These are phyloP conservation scores for Clarias batrachus DNA, from an alignment of 2,113 vertebrate genomes.

Conservation along the genomic window DNA sequence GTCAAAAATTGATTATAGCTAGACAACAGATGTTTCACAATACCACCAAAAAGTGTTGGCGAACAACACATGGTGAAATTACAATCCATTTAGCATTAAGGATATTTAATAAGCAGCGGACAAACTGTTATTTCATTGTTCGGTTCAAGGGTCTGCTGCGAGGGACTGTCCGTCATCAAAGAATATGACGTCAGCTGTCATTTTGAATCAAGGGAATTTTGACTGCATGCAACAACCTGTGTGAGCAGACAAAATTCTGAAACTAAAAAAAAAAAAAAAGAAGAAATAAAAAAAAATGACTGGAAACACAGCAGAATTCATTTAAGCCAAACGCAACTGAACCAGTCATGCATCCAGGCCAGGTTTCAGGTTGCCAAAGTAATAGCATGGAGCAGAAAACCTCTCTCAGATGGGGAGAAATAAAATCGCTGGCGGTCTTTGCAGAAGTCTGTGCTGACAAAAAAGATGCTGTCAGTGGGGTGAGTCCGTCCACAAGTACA, in stretches of 20 bases:
- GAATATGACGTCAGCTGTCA: background rate
- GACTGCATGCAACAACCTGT: background rate
- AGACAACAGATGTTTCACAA: background rate
- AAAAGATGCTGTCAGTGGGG: background rate
- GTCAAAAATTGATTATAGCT: too few species aligned
- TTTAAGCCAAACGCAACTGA: background rate
- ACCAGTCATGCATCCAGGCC: background rate
- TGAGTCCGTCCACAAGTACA: background rate
- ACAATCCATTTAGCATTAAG: background rate
- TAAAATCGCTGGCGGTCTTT: background rate
- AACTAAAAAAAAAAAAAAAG: background rate
- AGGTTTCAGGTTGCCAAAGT: background rate
- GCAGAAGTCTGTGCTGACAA: background rate
- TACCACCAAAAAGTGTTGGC: background rate
- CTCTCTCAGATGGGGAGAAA: conserved; percentile 1
- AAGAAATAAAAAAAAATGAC: background rate
- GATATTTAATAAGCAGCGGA: background rate
- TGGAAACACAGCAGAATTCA: background rate
- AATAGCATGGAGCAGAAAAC: conserved; percentile 2
- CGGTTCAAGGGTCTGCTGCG: background rate
- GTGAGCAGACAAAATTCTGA: background rate
- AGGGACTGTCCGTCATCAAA: background rate
- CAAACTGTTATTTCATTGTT: background rate
- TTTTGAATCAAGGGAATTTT: background rate
- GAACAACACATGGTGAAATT: background rate